phyloP scores from a whole-genome alignment of 2,888 invertebrate genomes.

The Julus scanicus region DNA sequence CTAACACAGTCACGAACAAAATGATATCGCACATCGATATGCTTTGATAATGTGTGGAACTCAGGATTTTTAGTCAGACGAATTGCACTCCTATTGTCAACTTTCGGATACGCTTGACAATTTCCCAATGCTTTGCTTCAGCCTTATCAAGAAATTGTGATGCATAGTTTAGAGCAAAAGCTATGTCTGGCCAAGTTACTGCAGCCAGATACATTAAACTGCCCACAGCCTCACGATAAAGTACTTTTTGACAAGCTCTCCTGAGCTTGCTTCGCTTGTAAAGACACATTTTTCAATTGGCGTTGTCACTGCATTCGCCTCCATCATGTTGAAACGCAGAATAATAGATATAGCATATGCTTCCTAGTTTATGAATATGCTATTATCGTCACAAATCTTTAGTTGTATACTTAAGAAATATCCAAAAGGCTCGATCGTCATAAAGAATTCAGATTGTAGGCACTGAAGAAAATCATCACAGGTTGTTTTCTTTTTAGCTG shows the following conservation, averaged over 20 bases:
- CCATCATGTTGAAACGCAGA: conserved; percentile 52
- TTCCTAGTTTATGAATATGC: not conserved
- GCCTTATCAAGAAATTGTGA: conserved; percentile 60
- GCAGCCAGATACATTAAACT: conserved; percentile 59
- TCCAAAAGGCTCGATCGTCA: conserved; percentile 40
- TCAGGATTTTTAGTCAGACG: no score
- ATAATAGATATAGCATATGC: not conserved
- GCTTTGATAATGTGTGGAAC: no score
- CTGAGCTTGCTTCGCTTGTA: no score
- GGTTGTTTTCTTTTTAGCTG: not conserved
- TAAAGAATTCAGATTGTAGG: no score
- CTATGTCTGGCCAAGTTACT: conserved; percentile 60
- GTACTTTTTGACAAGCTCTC: no score
- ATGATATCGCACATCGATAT: not conserved
- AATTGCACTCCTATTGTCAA: not conserved
- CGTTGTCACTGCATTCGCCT: conserved; percentile 49
- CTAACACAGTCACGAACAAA: not conserved
- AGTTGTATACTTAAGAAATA: not conserved
- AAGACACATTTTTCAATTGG: not conserved
- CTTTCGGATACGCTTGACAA: conserved; percentile 61
- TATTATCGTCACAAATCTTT: not conserved
- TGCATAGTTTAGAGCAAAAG: conserved; percentile 59
- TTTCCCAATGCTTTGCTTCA: conserved; percentile 61
- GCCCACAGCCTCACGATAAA: conserved; percentile 59
- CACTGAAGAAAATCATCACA: conserved; percentile 40